A percentile compares a stretch with the other conserved stretches of the same genome.
These are phyloP conservation scores for Micronycteris hirsuta DNA, from an alignment of 2,113 vertebrate genomes.

Conservation along the genomic window DNA sequence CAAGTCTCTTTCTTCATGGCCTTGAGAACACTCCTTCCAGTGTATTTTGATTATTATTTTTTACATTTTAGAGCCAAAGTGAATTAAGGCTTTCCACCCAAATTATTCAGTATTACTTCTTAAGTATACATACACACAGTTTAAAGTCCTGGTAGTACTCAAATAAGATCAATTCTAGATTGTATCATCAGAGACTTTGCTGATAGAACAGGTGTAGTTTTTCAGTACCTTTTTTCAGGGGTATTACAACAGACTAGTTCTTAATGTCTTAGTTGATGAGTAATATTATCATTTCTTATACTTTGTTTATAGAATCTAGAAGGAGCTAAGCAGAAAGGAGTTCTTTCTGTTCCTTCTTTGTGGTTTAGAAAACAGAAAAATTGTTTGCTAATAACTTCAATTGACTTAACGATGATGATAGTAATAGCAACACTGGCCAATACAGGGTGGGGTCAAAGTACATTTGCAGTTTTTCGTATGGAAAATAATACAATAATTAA, in stretches of 20 bases:
- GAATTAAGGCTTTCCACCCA: neutral
- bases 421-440: neutral
- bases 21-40: neutral
- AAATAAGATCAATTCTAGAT: neutral
- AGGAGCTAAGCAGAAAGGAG: neutral
- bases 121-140: neutral
- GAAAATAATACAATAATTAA: neutral
- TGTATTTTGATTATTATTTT: neutral
- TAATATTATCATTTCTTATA: neutral
- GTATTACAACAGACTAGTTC: neutral
- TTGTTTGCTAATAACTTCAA: neutral
- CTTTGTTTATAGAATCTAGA: neutral
- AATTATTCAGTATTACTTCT: neutral
- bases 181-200: constrained; percentile 13
- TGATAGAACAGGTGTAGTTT: neutral
- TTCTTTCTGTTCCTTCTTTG: neutral
- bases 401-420: neutral
- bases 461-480: neutral
- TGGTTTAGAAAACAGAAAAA: constrained; percentile 26
- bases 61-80: neutral
- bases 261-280: constrained; percentile 24
- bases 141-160: neutral
- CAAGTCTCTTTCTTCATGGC: neutral
- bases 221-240: neutral
- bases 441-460: neutral